Evolutionary conservation across 30 jellyfish, hydroid and myxozoan species (phyloP).

Genomic region (Hydractinia echinata): DNA sequence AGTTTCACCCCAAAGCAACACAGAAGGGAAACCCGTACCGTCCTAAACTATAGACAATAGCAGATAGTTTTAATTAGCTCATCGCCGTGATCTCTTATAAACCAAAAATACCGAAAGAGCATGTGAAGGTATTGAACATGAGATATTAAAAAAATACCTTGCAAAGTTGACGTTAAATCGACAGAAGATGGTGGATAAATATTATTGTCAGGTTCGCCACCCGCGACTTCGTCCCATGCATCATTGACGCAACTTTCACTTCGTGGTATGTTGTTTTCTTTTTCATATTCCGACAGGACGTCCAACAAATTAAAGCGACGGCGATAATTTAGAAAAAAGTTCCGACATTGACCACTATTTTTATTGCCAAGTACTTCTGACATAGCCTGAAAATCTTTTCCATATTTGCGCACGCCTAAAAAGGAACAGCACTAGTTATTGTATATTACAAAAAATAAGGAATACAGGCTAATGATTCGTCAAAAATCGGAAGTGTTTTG

Average conservation of each 20-base stretch:
- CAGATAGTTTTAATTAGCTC: too few relatives aligned
- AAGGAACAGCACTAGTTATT: neutral
- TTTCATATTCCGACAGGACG: conserved; percentile 86
- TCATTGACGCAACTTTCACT: conserved; percentile 66
- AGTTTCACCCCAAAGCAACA: too few relatives aligned
- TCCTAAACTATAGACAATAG: too few relatives aligned
- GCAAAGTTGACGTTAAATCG: neutral
- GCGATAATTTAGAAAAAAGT: conserved; percentile 89
- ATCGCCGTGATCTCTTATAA: too few relatives aligned
- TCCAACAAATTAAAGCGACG: conserved; percentile 92
- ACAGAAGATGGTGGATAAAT: neutral
- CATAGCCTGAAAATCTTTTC: conserved; percentile 96
- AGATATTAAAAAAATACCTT: neutral
- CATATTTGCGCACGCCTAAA: conserved; percentile 90
- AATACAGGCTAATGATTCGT: too few relatives aligned
- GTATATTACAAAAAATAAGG: too few relatives aligned
- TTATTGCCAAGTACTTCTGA: conserved; percentile 98
- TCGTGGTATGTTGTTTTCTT: conserved; percentile 83
- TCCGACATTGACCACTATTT: conserved; percentile 78
- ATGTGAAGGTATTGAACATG: neutral
- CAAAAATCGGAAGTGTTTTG: too few relatives aligned
- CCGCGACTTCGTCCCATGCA: conserved; percentile 63
- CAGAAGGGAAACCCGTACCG: too few relatives aligned
- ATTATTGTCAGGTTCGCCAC: conserved; percentile 10
- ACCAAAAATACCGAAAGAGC: too few relatives aligned